phyloP scores from a whole-genome alignment of 2,888 invertebrate species.

The Agapostemon virescens region DNA sequence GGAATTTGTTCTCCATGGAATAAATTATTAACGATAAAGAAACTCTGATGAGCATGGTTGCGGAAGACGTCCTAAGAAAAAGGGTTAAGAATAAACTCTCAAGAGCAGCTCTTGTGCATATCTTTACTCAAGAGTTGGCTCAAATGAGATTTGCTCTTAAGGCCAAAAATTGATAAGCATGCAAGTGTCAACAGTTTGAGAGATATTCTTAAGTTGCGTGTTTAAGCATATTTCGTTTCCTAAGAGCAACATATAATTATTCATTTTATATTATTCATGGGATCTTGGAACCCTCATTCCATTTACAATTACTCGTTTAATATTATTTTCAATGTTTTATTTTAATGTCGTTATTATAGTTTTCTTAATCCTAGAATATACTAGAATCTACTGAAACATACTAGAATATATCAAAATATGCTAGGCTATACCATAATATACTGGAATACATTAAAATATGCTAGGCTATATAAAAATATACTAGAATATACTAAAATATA shows the following conservation, averaged over 20 bases:
- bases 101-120: neutral
- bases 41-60: neutral
- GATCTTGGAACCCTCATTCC: neutral
- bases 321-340: too few species aligned
- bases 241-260: neutral
- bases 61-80: neutral
- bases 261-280: neutral
- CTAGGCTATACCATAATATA: too few species aligned
- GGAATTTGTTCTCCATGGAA: neutral
- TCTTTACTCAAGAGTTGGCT: neutral
- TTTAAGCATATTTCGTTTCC: too few species aligned
- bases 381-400: too few species aligned
- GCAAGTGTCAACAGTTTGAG: neutral
- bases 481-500: too few species aligned
- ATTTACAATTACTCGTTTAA: neutral
- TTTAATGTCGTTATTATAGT: neutral
- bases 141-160: neutral
- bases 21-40: conserved; percentile 9
- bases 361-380: neutral
- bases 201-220: neutral
- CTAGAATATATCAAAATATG: too few species aligned
- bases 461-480: too few species aligned
- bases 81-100: conserved; percentile 5
- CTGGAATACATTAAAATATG: too few species aligned
- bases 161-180: neutral